These are phyloP conservation scores for Azemiops feae DNA, from an alignment of 2,113 vertebrate species.

Conservation along the genomic window DNA sequence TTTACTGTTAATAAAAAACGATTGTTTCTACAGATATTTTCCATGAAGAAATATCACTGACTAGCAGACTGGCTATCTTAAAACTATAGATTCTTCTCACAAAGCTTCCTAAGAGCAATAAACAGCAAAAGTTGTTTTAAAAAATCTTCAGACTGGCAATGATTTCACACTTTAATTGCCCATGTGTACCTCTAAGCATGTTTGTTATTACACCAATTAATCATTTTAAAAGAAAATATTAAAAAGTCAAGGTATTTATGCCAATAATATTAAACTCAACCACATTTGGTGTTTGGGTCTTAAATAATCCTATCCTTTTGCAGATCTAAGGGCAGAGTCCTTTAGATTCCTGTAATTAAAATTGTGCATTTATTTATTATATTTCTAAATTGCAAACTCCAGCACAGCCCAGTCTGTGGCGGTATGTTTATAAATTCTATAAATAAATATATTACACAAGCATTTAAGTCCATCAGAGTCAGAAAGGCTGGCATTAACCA, in stretches of 20 bases:
- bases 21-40: slow-evolving; percentile 41
- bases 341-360: not conserved
- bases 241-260: not conserved
- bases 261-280: slow-evolving; percentile 6
- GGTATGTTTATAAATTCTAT: slow-evolving; percentile 7
- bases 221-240: not conserved
- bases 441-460: slow-evolving; percentile 12
- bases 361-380: not conserved
- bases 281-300: slow-evolving; percentile 9
- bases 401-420: not conserved
- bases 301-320: slow-evolving; percentile 6
- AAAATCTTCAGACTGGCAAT: slow-evolving; percentile 17
- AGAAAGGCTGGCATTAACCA: slow-evolving; percentile 4
- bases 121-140: fast-evolving
- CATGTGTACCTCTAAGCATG: slow-evolving; percentile 7
- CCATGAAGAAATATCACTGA: slow-evolving; percentile 35
- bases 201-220: slow-evolving; percentile 15
- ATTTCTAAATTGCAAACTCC: not conserved
- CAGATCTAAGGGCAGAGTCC: not conserved
- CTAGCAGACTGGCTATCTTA: slow-evolving; percentile 33
- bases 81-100: not conserved
- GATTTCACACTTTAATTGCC: slow-evolving; percentile 29
- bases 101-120: slow-evolving; percentile 8
- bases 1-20: slow-evolving; percentile 40
- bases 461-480: slow-evolving; percentile 3